These are phyloP conservation scores for Dynastes tityus DNA, from an alignment of 2,888 invertebrate species.

Conservation along the genomic window DNA sequence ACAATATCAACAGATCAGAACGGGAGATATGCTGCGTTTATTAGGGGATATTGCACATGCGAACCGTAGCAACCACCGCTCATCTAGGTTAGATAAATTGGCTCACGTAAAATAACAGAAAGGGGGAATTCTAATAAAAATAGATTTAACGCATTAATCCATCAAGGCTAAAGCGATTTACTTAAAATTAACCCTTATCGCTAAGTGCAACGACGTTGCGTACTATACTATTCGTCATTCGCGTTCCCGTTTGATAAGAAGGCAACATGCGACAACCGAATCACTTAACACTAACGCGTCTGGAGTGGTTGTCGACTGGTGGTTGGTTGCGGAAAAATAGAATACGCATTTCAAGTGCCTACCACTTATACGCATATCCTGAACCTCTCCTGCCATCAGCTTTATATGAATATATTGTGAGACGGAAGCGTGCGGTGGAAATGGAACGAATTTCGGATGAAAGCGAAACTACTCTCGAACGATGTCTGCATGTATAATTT, in stretches of 20 bases:
- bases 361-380: slow-evolving; percentile 30
- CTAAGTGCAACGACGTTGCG: slow-evolving; percentile 55
- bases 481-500: slow-evolving; percentile 28
- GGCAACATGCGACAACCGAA: slow-evolving; percentile 52
- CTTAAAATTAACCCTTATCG: slow-evolving; percentile 53
- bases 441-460: slow-evolving; percentile 9
- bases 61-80: slow-evolving; percentile 8
- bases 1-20: too few relatives aligned
- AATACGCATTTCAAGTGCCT: slow-evolving; percentile 28
- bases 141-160: slow-evolving; percentile 52
- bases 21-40: too few relatives aligned
- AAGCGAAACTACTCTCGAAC: slow-evolving; percentile 18
- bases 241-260: slow-evolving; percentile 50
- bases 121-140: slow-evolving; percentile 50
- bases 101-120: slow-evolving; percentile 45
- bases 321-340: slow-evolving; percentile 16
- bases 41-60: not conserved
- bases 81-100: not conserved
- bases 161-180: slow-evolving; percentile 52
- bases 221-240: slow-evolving; percentile 55
- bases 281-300: slow-evolving; percentile 48
- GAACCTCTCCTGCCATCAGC: not conserved
- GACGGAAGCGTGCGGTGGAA: not conserved
- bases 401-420: slow-evolving; percentile 23
- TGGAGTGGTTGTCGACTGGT: not conserved